Conservation (phyloP, 2,113 vertebrate genomes). For the Capreolus pygargus region DNA sequence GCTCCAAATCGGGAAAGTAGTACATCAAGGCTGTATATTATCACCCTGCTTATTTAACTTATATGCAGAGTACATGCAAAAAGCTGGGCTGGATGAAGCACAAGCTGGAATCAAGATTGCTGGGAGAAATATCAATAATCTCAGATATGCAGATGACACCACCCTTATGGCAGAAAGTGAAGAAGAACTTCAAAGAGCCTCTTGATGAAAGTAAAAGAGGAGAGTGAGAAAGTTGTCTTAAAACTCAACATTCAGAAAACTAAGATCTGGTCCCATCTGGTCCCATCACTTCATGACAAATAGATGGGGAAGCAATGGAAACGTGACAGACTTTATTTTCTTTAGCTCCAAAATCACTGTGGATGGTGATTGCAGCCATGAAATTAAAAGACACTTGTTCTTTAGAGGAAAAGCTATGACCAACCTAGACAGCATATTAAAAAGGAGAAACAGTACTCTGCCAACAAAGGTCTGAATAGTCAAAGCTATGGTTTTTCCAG, state of each 20-base stretch:
- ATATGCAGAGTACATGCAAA: background rate
- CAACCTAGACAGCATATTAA: background rate
- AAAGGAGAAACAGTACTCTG: background rate
- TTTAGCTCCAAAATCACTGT: background rate
- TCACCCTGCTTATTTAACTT: background rate
- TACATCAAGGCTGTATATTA: background rate
- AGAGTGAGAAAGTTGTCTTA: background rate
- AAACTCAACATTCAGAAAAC: background rate
- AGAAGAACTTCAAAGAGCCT: background rate
- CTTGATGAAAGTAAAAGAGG: background rate
- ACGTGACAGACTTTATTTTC: background rate
- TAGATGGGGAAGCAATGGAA: background rate
- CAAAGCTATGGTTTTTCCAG: background rate
- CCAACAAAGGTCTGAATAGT: background rate
- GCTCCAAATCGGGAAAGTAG: fast-evolving
- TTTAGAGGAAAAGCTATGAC: background rate
- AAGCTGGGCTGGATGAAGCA: background rate
- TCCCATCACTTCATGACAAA: background rate
- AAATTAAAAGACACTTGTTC: background rate
- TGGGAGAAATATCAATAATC: background rate
- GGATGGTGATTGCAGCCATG: background rate
- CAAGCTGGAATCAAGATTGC: background rate
- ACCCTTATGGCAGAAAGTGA: background rate
- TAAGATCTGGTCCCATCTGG: background rate
- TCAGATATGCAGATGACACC: background rate